These are phyloP conservation scores for Lithodes maja DNA, from an alignment of 2,888 invertebrate species.

Conservation along the genomic window DNA sequence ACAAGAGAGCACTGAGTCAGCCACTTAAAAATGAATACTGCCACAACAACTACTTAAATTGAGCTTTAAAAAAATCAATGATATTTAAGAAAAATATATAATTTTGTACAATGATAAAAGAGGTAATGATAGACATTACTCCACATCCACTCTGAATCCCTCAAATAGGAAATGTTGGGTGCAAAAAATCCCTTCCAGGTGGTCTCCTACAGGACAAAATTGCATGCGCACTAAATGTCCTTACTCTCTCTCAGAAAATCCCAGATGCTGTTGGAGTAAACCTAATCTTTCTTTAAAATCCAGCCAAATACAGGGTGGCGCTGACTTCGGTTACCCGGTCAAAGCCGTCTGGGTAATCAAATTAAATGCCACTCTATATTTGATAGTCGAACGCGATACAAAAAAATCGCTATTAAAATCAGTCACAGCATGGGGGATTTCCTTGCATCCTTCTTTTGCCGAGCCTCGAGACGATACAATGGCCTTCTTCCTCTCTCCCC, in stretches of 20 bases:
- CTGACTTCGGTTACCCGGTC: too few relatives aligned
- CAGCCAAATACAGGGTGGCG: too few relatives aligned
- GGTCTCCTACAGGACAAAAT: not conserved
- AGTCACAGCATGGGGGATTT: too few relatives aligned
- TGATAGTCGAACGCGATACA: too few relatives aligned
- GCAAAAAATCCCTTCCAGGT: not conserved
- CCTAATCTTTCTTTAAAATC: too few relatives aligned
- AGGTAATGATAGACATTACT: not conserved
- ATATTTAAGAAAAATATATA: too few relatives aligned
- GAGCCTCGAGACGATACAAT: not conserved
- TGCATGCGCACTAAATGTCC: not conserved
- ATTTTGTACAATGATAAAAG: too few relatives aligned
- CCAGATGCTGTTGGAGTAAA: not conserved
- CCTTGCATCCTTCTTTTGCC: not conserved
- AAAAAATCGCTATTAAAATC: too few relatives aligned
- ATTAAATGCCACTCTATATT: too few relatives aligned
- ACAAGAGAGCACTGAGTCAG: not conserved
- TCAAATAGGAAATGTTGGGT: not conserved
- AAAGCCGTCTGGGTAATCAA: too few relatives aligned
- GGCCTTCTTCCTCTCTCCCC: not conserved
- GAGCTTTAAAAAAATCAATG: not conserved
- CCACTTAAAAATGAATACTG: not conserved
- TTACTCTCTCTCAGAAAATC: not conserved
- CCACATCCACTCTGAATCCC: not conserved
- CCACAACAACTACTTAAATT: not conserved